Conservation (phyloP, 2,113 vertebrate species). For the Chauna torquata region DNA sequence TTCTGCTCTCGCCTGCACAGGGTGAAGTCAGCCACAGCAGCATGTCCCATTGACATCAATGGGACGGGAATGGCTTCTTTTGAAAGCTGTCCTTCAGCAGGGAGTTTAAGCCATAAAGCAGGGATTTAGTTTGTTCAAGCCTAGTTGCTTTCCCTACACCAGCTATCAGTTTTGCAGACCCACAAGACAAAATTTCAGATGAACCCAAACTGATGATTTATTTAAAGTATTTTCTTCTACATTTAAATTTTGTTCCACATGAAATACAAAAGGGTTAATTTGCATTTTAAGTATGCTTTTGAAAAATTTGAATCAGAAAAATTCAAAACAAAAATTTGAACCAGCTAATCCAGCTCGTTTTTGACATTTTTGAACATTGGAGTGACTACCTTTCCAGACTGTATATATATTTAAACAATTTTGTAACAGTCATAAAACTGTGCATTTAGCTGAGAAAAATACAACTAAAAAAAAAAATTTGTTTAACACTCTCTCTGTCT, state of each 20-base stretch:
- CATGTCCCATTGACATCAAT: not conserved
- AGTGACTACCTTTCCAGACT: not conserved
- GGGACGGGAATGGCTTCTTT: not conserved
- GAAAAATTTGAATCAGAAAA: not conserved
- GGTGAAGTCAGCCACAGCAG: not conserved
- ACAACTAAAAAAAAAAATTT: no score
- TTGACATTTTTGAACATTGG: not conserved
- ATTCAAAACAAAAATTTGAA: not conserved
- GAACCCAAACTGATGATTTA: not conserved
- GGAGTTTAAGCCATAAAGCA: not conserved
- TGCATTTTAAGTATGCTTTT: not conserved
- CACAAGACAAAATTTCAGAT: not conserved
- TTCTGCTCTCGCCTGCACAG: no score
- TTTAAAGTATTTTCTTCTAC: not conserved
- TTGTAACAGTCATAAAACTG: not conserved
- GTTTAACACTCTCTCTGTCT: no score
- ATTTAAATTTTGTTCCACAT: not conserved
- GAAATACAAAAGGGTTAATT: not conserved
- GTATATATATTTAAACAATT: not conserved
- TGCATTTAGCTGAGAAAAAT: not conserved
- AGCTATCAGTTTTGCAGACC: not conserved
- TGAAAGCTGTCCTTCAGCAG: not conserved
- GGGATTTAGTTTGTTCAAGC: not conserved
- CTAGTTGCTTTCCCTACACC: not conserved
- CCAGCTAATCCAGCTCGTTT: not conserved